These are phyloP conservation scores for Microcebus jonahi DNA, from an alignment of 2,113 vertebrate species.

Conservation along the genomic window DNA sequence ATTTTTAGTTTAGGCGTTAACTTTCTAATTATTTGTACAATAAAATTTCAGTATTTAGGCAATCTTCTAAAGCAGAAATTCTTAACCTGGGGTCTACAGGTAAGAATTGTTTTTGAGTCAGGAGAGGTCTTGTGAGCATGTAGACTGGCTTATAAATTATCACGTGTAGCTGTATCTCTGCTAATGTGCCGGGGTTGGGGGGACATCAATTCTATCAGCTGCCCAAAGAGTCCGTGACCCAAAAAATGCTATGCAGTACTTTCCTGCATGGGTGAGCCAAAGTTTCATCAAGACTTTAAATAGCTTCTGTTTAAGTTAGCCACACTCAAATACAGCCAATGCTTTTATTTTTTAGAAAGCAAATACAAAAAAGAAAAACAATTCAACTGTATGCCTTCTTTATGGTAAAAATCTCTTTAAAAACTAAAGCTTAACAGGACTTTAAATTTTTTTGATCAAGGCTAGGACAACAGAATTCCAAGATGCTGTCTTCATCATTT, in stretches of 20 bases:
- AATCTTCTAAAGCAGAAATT: neutral
- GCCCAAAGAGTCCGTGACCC: neutral
- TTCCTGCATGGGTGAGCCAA: neutral
- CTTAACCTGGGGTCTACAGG: neutral
- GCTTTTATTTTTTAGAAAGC: neutral
- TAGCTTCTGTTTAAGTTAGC: neutral
- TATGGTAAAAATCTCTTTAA: neutral
- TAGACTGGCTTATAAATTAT: neutral
- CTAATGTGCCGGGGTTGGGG: neutral
- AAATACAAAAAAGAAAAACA: neutral
- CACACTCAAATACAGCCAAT: neutral
- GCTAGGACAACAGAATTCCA: slow-evolving; percentile 18
- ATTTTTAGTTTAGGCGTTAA: neutral
- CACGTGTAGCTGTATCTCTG: neutral
- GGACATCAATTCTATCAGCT: neutral
- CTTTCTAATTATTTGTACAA: neutral
- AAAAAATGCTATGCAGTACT: neutral
- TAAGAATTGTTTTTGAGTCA: neutral
- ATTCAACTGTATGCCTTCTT: neutral
- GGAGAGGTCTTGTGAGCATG: neutral
- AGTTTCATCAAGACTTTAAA: neutral
- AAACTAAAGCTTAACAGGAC: neutral
- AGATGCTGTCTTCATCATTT: neutral
- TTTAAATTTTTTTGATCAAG: neutral
- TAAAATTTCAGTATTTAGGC: neutral